These are phyloP conservation scores for Hoplodrina blanda DNA, from an alignment of 2,888 invertebrate genomes.

Conservation along the genomic window DNA sequence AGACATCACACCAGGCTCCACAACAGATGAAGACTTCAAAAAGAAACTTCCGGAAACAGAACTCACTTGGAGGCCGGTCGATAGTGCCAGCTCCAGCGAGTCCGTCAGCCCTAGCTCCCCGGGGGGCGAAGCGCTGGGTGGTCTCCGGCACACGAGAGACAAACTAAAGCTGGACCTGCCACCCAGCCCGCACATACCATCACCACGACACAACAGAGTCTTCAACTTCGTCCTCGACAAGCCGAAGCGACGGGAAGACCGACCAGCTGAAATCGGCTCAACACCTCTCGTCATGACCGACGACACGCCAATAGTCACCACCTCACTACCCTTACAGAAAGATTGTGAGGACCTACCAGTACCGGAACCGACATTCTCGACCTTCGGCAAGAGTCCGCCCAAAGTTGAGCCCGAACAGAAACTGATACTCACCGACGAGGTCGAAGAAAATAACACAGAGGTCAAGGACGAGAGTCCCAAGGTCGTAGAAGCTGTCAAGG, in stretches of 20 bases:
- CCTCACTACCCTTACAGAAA: conserved; percentile 70
- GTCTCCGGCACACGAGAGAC: conserved; percentile 93
- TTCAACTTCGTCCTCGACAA: conserved; percentile 86
- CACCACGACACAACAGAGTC: conserved; percentile 82
- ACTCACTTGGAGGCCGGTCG: conserved; percentile 76
- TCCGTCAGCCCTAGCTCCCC: conserved; percentile 86
- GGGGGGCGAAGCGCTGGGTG: conserved; percentile 90
- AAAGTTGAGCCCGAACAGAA: conserved; percentile 76
- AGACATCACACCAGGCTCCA: conserved; percentile 90
- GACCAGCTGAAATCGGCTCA: conserved; percentile 56
- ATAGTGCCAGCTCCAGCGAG: conserved; percentile 85
- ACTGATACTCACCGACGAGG: conserved; percentile 76
- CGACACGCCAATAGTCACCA: conserved; percentile 84
- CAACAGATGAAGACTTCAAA: conserved; percentile 80
- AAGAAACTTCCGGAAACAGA: conserved; percentile 74
- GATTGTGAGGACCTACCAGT: conserved; percentile 75
- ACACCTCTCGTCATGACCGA: conserved; percentile 85
- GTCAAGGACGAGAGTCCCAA: conserved; percentile 74
- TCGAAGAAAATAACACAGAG: conserved; percentile 63
- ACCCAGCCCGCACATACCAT: conserved; percentile 88
- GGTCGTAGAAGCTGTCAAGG: conserved; percentile 82
- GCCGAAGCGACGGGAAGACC: conserved; percentile 75
- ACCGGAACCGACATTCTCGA: conserved; percentile 90
- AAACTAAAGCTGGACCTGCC: conserved; percentile 93
- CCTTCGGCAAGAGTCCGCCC: conserved; percentile 89